Conservation (phyloP, 2,888 invertebrate species). For the Drosophila formosana region DNA sequence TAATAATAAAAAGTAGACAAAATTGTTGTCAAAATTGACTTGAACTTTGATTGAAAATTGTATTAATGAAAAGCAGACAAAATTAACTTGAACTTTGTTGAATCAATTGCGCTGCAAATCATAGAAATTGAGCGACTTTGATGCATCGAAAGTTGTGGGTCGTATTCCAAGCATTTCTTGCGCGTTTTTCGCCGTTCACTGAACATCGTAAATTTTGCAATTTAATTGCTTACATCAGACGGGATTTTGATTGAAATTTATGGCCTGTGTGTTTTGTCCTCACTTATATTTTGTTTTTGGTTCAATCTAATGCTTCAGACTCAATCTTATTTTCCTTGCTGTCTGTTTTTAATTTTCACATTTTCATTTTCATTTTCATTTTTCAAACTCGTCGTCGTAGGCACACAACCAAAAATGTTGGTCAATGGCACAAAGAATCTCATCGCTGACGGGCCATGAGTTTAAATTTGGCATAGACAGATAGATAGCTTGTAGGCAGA, state of each 20-base stretch:
- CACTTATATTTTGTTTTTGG: slow-evolving; percentile 24
- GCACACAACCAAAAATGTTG: slow-evolving; percentile 53
- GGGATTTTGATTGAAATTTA: slow-evolving; percentile 73
- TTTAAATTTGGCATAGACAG: slow-evolving; percentile 51
- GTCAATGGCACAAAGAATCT: slow-evolving; percentile 67
- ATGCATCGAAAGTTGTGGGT: slow-evolving; percentile 5
- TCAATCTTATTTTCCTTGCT: slow-evolving; percentile 28
- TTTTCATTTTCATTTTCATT: slow-evolving; percentile 43
- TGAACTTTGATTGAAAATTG: not conserved
- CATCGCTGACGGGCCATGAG: slow-evolving; percentile 36
- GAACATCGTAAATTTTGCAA: slow-evolving; percentile 59
- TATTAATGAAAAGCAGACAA: too few species aligned
- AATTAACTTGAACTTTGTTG: not conserved
- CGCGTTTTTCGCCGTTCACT: slow-evolving; percentile 21
- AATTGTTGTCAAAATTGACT: too few species aligned
- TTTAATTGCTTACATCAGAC: slow-evolving; percentile 74
- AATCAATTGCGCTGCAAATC: too few species aligned
- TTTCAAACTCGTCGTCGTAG: slow-evolving; percentile 25
- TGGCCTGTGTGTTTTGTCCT: slow-evolving; percentile 64
- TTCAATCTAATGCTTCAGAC: slow-evolving; percentile 9
- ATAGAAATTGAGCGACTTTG: not conserved
- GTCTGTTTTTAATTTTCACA: slow-evolving; percentile 35
- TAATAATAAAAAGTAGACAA: too few species aligned
- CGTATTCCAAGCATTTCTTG: slow-evolving; percentile 28
- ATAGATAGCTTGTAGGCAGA: slow-evolving; percentile 1